Evolutionary conservation across 2,888 invertebrate genomes (phyloP), one percentile per base, ranked within the genome.

Genomic region (Cephus sareptanus): DNA sequence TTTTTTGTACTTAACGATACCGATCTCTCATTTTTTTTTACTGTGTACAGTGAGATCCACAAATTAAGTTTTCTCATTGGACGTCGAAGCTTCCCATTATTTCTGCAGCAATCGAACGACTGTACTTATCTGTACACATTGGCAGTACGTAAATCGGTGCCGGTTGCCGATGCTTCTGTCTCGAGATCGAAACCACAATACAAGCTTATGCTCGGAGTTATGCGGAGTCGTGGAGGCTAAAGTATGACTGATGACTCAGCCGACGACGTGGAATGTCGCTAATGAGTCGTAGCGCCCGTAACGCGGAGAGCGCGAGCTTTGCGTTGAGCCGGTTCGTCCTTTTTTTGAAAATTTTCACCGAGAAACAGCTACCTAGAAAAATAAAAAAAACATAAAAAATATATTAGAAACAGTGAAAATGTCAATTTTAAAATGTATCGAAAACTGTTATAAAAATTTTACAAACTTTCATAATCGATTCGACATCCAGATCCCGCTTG

Each of bases 181-280:
- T 33, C 37, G 79, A 81, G 83, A 83, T 85, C 79, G 81, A 80
- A 83, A 85, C 83, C 83, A 82, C 77, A 81, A 82, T 79, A 79
- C 34, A 80, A 83, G 84, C 81, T 82, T 82, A 78, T 80, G 82
- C 81, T 74, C 79, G 74, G 79, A 82, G 86, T 82, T 85, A 86
- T 86, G 87, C 85, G 79, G 81, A 86, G 81, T 82, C 83, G 84
- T 81, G 81, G 81, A 79, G 83, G 83, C 81, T 79, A 83, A 83
- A 81, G 84, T 83, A 87, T 87, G 85, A 86, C 84, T 84, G 89
- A 89, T 90, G 90, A 90, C 86, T 91, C 90, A 90, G 87, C 84
- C 83, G 86, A 84, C 85, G 83, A 85, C 80, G 85, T 83, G 90
- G 90, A 91, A 90, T 90, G 90, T 90, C 88, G 90, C 89, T 90